phyloP scores from a whole-genome alignment of 2,113 vertebrate genomes.

The Psettodes erumei region DNA sequence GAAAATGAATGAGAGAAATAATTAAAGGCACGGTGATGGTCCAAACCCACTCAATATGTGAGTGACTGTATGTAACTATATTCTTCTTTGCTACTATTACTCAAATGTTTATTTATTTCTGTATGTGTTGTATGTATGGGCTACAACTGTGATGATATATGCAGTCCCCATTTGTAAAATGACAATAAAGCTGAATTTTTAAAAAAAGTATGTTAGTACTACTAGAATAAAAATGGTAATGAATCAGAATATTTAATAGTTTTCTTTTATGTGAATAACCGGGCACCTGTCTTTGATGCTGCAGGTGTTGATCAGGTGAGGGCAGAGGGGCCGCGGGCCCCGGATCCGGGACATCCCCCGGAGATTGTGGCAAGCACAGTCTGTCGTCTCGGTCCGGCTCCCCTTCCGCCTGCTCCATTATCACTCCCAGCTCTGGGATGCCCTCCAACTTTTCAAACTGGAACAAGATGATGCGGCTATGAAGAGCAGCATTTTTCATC shows the following conservation, averaged over 20 bases:
- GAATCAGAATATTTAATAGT: no score
- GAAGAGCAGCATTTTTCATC: slow-evolving; percentile 21
- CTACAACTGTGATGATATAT: no score
- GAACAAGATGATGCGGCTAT: slow-evolving; percentile 42
- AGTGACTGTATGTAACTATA: no score
- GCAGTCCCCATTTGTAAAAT: not conserved
- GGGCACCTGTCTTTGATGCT: slow-evolving; percentile 91
- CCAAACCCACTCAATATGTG: not conserved
- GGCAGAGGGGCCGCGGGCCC: slow-evolving; percentile 75
- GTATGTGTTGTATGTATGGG: not conserved
- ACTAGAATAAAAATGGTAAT: not conserved
- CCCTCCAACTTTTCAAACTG: slow-evolving; percentile 88
- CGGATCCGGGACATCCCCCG: slow-evolving; percentile 68
- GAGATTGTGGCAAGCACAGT: slow-evolving; percentile 77
- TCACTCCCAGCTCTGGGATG: slow-evolving; percentile 82
- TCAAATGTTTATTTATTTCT: not conserved
- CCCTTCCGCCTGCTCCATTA: slow-evolving; percentile 76
- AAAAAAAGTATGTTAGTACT: no score
- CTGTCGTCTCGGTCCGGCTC: slow-evolving; percentile 76
- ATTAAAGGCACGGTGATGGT: not conserved
- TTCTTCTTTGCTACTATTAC: not conserved
- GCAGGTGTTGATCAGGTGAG: slow-evolving; percentile 84
- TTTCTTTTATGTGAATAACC: not conserved
- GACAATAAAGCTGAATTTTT: not conserved
- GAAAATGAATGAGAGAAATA: slow-evolving; percentile 17